These are phyloP conservation scores for Rousettus madagascariensis DNA, from an alignment of 2,797 vertebrate genomes.

Conservation along the genomic window DNA sequence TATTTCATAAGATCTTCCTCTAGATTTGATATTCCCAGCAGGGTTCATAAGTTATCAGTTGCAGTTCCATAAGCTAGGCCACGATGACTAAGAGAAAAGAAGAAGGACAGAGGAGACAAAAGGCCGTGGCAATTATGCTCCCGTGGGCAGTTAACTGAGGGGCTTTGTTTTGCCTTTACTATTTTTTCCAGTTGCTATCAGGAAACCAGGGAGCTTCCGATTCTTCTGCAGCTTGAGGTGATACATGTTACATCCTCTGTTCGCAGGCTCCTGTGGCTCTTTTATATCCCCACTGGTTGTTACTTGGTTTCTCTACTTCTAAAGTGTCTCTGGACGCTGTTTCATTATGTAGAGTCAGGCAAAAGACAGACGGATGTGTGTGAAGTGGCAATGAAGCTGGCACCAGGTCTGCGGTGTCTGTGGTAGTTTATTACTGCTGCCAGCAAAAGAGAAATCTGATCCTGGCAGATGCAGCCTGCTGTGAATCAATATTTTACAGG, in stretches of 20 bases:
- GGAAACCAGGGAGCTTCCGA: neutral
- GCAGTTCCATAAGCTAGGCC: neutral
- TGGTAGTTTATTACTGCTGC: constrained; percentile 86
- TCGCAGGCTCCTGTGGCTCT: constrained; percentile 72
- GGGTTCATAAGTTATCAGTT: neutral
- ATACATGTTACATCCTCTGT: constrained; percentile 62
- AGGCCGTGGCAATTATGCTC: neutral
- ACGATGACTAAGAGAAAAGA: neutral
- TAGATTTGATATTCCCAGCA: neutral
- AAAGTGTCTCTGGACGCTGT: constrained; percentile 80
- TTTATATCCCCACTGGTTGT: constrained; percentile 78
- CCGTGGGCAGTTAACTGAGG: neutral
- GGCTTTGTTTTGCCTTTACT: neutral
- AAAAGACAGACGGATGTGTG: constrained; percentile 80
- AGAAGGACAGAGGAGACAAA: neutral
- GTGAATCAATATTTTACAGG: constrained; percentile 91
- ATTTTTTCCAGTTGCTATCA: neutral
- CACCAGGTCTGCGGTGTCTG: constrained; percentile 83
- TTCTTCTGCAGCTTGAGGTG: constrained; percentile 67
- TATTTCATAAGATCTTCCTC: neutral
- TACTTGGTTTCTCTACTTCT: constrained; percentile 79
- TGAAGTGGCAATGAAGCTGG: constrained; percentile 78
- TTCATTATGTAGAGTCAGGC: constrained; percentile 84
- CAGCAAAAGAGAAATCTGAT: constrained; percentile 86
- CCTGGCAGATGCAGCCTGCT: constrained; percentile 87